Base-by-base conservation (phyloP, 1,140 invertebrate genomes). In the Neodiprion fabricii region DNA sequence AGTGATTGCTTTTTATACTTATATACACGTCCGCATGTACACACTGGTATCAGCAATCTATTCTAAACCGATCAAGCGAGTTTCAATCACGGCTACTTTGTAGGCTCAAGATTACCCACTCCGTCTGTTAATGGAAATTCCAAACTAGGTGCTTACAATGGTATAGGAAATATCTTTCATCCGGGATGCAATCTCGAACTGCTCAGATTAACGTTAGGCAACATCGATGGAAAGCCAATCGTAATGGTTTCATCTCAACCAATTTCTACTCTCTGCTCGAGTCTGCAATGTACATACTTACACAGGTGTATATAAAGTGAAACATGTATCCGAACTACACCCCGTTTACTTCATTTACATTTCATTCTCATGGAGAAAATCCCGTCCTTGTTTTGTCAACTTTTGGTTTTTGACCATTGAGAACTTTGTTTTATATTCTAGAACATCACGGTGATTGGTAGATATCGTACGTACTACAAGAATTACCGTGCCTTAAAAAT, bases 101-200 rank as follows among this genome's bases (percentile, higher is more conserved):
- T 61, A 61, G 53, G 53, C 53, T 61, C 53, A 61, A 61, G 53
- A 61, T 61, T 61, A 61, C 53, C 53, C 11, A 61, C 11, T 14
- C 53, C 53, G 53, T 61, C n/a, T 61, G 53, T 61, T 61, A 61
- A 61, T 61, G 53, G 53, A 61, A 61, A 61, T 61, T 61, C 53
- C 53, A 61, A 61, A 61, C 53, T 61, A 4, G 53, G n/a, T 61
- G 53, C 53, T 61, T 61, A 61, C 53, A 61, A 61, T 61, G 53
- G 53, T 61, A 40, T 40, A 14, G 53, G 53, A 61, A 61, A 61
- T 61, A 61, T 61, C 53, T 17, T 61, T 17, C 11, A 12, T 61
- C 53, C 28, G 28, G 28, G n/a, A 61, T 61, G 53, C 53, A 12
- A 61, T 61, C 53, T 61, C 8, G 11, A 61, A 9, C 53, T 17